Evolutionary conservation across 2,888 invertebrate genomes (phyloP).

Genomic region (Caenorhabditis auriculariae): DNA sequence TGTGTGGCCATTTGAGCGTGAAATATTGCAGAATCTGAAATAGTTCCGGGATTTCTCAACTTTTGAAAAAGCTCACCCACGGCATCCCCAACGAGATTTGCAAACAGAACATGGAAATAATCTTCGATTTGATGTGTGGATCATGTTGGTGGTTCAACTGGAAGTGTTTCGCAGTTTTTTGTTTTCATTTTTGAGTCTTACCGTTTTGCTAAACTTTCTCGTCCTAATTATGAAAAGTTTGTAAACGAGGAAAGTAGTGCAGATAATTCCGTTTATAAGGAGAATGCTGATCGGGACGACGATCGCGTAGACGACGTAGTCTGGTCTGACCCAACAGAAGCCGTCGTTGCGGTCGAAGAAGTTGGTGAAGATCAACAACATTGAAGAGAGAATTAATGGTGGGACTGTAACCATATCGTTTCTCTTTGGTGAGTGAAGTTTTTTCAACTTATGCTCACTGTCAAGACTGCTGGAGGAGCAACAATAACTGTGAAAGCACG

Average conservation of each 20-base stretch:
- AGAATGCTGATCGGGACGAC: conserved; percentile 44
- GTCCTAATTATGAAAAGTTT: conserved; percentile 32
- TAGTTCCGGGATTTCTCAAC: background rate
- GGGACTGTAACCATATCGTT: too few relatives aligned
- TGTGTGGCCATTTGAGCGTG: conserved; percentile 17
- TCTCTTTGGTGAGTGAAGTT: too few relatives aligned
- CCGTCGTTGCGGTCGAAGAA: conserved; percentile 46
- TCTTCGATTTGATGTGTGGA: conserved; percentile 20
- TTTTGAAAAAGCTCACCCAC: conserved; percentile 25
- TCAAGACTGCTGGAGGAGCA: too few relatives aligned
- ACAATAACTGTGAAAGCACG: too few relatives aligned
- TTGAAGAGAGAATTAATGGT: too few relatives aligned
- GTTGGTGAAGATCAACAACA: conserved; percentile 18
- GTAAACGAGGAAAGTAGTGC: conserved; percentile 35
- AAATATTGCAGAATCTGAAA: conserved; percentile 46
- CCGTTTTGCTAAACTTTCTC: conserved; percentile 8
- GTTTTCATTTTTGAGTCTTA: too few relatives aligned
- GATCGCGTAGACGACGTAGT: conserved; percentile 39
- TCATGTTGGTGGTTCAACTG: conserved; percentile 20
- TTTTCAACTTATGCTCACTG: too few relatives aligned
- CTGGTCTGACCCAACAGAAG: conserved; percentile 52
- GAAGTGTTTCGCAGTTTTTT: too few relatives aligned
- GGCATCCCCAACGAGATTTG: conserved; percentile 49
- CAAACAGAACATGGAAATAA: conserved; percentile 38
- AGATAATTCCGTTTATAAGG: conserved; percentile 40